Evolutionary conservation across 2,888 invertebrate species (phyloP).

Genomic region (Amblyjoppa proteus): DNA sequence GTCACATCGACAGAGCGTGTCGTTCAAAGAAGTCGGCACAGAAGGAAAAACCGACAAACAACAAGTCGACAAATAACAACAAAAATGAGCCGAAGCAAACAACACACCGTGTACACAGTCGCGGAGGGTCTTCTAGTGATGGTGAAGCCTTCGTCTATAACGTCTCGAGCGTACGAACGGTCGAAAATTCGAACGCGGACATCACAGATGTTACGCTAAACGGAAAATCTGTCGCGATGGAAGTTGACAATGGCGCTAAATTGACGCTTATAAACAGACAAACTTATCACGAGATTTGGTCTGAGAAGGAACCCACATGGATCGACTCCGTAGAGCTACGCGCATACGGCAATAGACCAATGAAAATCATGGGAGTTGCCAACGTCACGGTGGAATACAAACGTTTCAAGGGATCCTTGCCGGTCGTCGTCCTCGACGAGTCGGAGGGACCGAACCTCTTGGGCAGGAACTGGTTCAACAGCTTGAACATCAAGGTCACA

Average conservation of each 20-base stretch:
- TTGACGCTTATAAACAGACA: constrained; percentile 37
- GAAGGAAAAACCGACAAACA: background rate
- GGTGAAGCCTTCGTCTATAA: background rate
- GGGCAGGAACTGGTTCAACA: constrained; percentile 44
- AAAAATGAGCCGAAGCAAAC: background rate
- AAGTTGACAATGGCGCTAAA: constrained; percentile 42
- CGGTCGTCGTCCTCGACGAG: constrained; percentile 35
- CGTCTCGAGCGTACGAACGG: background rate
- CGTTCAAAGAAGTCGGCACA: background rate
- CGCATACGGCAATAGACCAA: constrained; percentile 24
- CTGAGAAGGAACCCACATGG: constrained; percentile 29
- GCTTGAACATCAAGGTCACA: constrained; percentile 26
- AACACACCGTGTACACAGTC: background rate
- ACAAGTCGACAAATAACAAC: background rate
- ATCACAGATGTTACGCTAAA: constrained; percentile 18
- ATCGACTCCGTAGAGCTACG: background rate
- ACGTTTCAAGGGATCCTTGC: constrained; percentile 2
- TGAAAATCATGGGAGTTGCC: constrained; percentile 11
- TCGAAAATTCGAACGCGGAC: background rate
- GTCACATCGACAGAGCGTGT: constrained; percentile 9
- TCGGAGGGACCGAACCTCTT: constrained; percentile 34
- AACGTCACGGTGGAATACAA: constrained; percentile 15
- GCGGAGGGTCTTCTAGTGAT: background rate
- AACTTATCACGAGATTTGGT: constrained; percentile 43
- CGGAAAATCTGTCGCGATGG: constrained; percentile 1